Evolutionary conservation across 2,113 vertebrate genomes (phyloP).

Genomic region (Mystacornis crossleyi): DNA sequence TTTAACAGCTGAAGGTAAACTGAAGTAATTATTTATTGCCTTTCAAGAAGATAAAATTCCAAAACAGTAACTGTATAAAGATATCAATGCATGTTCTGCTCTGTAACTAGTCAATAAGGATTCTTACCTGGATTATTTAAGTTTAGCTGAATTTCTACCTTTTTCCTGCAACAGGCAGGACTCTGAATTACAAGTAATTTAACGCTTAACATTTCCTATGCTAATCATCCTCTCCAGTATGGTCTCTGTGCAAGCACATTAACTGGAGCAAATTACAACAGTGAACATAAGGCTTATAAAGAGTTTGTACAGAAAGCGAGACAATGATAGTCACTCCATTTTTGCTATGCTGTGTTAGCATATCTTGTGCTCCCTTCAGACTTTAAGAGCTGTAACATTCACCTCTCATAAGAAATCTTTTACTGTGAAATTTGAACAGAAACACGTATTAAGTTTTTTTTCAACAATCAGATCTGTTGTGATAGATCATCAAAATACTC

Average conservation of each 20-base stretch:
- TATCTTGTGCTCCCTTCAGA: neutral
- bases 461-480: neutral
- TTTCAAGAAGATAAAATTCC: neutral
- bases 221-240: neutral
- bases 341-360: neutral
- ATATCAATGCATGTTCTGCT: neutral
- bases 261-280: neutral
- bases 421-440: neutral
- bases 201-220: neutral
- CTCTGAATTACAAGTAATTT: neutral
- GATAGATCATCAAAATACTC: neutral
- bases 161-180: neutral
- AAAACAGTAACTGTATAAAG: neutral
- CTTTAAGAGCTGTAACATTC: neutral
- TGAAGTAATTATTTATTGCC: neutral
- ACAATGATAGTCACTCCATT: neutral
- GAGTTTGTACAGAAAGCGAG: neutral
- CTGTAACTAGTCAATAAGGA: neutral
- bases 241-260: neutral
- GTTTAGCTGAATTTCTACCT: neutral
- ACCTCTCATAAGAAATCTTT: neutral
- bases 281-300: neutral
- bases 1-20: neutral
- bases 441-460: neutral
- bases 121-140: slow-evolving; percentile 15